Percentiles rank a stretch among this genome's conserved stretches.
Conservation (phyloP, 2,113 vertebrate species). For the Platycercus adscitus region DNA sequence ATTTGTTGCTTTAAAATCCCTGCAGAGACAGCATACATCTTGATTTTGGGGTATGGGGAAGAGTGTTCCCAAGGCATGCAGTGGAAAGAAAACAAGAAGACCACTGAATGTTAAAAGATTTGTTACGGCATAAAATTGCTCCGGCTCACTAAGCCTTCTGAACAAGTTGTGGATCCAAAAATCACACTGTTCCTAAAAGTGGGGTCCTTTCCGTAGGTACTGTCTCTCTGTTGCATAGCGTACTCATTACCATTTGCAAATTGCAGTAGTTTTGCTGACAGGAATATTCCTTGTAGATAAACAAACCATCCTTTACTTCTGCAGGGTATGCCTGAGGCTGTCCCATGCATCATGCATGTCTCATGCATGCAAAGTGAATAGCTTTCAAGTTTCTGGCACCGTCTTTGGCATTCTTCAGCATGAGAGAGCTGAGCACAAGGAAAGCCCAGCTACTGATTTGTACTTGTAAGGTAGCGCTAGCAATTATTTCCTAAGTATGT, state of each 20-base stretch:
- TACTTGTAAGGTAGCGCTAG: neutral
- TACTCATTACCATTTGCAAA: neutral
- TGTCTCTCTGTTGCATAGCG: neutral
- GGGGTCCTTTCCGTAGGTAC: neutral
- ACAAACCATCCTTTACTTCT: neutral
- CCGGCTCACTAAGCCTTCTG: neutral
- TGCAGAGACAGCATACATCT: neutral
- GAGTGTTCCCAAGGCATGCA: neutral
- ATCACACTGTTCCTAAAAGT: neutral
- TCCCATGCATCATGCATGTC: too few species aligned
- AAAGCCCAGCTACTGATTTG: neutral
- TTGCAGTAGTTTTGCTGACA: neutral
- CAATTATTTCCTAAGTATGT: neutral
- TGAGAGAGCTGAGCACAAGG: neutral
- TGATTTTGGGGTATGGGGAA: neutral
- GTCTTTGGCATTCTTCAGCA: neutral
- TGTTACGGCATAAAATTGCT: neutral
- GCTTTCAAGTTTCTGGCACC: neutral
- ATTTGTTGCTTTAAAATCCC: neutral
- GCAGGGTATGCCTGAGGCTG: neutral
- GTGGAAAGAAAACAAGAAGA: neutral
- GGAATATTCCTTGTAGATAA: neutral
- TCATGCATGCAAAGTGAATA: neutral
- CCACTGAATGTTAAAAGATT: neutral
- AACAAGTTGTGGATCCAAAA: neutral